Base-by-base conservation (phyloP, 2,113 vertebrate genomes). In the Ovis canadensis region DNA sequence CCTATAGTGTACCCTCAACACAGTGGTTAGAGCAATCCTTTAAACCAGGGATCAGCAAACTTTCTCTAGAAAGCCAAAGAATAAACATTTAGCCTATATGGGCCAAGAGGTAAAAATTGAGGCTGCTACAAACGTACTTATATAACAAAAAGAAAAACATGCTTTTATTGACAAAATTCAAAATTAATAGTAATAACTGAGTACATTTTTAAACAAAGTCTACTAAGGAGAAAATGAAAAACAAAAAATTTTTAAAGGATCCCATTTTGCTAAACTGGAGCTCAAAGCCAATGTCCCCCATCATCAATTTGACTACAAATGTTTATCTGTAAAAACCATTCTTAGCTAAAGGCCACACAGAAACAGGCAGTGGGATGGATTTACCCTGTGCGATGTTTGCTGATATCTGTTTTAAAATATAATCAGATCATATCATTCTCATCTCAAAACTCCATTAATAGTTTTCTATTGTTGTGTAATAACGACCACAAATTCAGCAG, bases 321-420 rank as follows among this genome's bases (percentile, higher is more conserved):
- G 29, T 77, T 83, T 90, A 82, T 52, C 55, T 62, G 27, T 83
- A 95, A 93, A 94, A 96, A 80, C n/a, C 23, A 88, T 91, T 93
- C 74, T 93, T 93, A 84, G 40, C 15, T 52, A 5, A 78, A 40
- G 90, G 64, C 19, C 91, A 54, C 27, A 85, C 21, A 91, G 57
- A 60, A 88, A 52, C 33, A 93, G 33, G 43, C 9, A 67, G 8
- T 48, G 33, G 45, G 31, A 67, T 60, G 19, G 78, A 62, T 60
- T 88, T 60, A 91, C 59, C 12, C n/a, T 19, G 23, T 31, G 52
- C 45, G 40, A 52, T 80, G 0, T 84, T 67, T 91, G 77, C 82
- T 84, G 43, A 93, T 16, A 36, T 15, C 29, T 60, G 48, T 29
- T 84, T 94, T 59, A 92, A 78, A 90, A 93, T 48, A 94, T 15